Base-by-base conservation (phyloP, 2,113 vertebrate species). In the Entelurus aequoreus region DNA sequence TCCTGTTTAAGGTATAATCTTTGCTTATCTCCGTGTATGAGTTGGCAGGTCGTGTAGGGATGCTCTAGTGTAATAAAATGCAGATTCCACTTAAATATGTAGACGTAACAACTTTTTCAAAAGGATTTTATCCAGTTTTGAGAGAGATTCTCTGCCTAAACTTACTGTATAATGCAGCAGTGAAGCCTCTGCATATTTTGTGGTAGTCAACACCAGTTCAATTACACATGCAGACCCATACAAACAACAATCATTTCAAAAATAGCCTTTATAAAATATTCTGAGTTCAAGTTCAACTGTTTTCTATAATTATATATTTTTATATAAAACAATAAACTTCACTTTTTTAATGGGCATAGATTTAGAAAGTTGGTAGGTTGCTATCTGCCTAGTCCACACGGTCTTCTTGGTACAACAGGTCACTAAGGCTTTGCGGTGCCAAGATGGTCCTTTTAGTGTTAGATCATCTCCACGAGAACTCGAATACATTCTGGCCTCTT, bases 111-210 rank as follows among this genome's bases (percentile, higher is more conserved):
- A 42, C 28, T 4, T 28, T 66, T 71, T 77, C 6, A 60, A 12
- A 76, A 66, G 40, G 61, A 8, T 44, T 42, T 38, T 42, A 44
- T 63, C 55, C 49, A 47, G 65, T 54, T 37, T 6, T 52, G 53
- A 72, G 68, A 21, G 54, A 60, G 55, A 44, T 46, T 63, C 71
- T 48, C 19, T 59, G 46, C 52, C 21, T 54, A 59, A 71, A 69
- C 63, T 42, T 72, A n/a, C 51, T 44, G n/a, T 44, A n/a, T 44
- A 16, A 54, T 21, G 59, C 60, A 50, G 36, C 57, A 69, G 70
- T 66, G 56, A 52, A 69, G 67, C 68, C 69, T 53, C 68, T 72
- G 70, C 74, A 76, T 77, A 68, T 76, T 71, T 46, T 84, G 73
- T 74, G 76, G 70, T 38, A 35, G 50, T 80, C 60, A 12, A 5